Conservation (phyloP, 2,888 invertebrate species). For the Neoascia interrupta region DNA sequence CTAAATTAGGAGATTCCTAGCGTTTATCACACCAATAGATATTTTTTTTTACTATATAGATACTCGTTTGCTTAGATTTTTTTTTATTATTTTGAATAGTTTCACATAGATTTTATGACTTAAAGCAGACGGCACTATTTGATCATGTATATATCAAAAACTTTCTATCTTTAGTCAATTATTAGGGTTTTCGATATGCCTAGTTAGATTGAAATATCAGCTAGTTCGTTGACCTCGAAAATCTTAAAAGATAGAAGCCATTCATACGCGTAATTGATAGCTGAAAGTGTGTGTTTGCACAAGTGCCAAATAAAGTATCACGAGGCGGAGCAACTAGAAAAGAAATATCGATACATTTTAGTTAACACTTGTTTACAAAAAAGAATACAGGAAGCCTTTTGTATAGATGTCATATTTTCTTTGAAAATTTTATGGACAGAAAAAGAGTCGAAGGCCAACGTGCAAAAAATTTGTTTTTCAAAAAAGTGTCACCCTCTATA, state of each 20-base stretch:
- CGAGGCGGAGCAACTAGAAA: neutral
- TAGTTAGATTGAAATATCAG: conserved; percentile 11
- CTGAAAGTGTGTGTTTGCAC: neutral
- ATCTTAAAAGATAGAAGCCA: neutral
- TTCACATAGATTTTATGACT: neutral
- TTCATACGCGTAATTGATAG: neutral
- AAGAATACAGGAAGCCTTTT: neutral
- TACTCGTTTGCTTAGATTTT: neutral
- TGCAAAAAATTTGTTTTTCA: conserved; percentile 4
- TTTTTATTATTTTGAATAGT: neutral
- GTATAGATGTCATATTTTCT: conserved; percentile 1
- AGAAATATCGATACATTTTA: neutral
- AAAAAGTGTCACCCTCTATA: too few species aligned
- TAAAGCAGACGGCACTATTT: too few species aligned
- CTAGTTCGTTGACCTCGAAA: conserved; percentile 20
- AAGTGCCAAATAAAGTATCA: neutral
- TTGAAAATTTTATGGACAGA: neutral
- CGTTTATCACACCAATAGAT: conserved; percentile 10
- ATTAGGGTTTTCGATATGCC: conserved; percentile 12
- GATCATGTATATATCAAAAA: too few species aligned
- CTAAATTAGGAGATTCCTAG: conserved; percentile 8
- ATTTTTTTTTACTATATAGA: neutral
- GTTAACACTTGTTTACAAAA: neutral
- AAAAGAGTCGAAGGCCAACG: conserved; percentile 14
- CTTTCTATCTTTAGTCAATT: conserved; percentile 37